These are phyloP conservation scores for Atethmia centrago DNA, from an alignment of 2,888 invertebrate genomes.

Conservation along the genomic window DNA sequence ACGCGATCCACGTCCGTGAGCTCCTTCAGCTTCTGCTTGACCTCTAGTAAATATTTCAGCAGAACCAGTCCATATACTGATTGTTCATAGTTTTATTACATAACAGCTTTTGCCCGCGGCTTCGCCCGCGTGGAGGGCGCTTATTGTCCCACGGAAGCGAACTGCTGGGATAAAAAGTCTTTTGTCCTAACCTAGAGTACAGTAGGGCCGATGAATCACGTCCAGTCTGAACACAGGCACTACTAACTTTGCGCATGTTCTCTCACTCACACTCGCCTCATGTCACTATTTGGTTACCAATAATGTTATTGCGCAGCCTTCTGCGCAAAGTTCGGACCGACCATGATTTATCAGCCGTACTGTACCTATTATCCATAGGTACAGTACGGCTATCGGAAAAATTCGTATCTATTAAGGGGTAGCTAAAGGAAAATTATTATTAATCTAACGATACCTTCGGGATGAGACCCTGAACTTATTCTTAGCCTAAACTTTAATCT, in stretches of 20 bases:
- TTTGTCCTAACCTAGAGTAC: background rate
- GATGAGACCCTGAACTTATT: slow-evolving; percentile 7
- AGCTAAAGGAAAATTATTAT: background rate
- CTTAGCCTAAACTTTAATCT: background rate
- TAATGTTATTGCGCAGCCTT: too few relatives aligned
- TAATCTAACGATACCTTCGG: slow-evolving; percentile 7
- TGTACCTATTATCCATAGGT: too few relatives aligned
- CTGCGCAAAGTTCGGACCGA: too few relatives aligned
- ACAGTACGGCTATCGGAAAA: too few relatives aligned
- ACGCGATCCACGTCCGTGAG: background rate
- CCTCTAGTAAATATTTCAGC: background rate
- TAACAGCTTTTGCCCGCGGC: too few relatives aligned
- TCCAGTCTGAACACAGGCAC: too few relatives aligned
- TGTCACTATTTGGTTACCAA: too few relatives aligned
- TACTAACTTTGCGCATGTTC: too few relatives aligned
- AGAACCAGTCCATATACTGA: background rate
- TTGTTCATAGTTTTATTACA: background rate
- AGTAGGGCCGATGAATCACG: too few relatives aligned
- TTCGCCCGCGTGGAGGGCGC: background rate
- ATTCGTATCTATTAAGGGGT: background rate
- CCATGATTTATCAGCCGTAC: too few relatives aligned
- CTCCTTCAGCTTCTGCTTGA: background rate
- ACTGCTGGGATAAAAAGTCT: background rate
- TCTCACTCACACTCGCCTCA: too few relatives aligned
- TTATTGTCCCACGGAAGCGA: background rate